Percentiles rank a stretch among this genome's conserved stretches.
phyloP scores from a whole-genome alignment of 2,113 vertebrate species.

The Lepus europaeus region DNA sequence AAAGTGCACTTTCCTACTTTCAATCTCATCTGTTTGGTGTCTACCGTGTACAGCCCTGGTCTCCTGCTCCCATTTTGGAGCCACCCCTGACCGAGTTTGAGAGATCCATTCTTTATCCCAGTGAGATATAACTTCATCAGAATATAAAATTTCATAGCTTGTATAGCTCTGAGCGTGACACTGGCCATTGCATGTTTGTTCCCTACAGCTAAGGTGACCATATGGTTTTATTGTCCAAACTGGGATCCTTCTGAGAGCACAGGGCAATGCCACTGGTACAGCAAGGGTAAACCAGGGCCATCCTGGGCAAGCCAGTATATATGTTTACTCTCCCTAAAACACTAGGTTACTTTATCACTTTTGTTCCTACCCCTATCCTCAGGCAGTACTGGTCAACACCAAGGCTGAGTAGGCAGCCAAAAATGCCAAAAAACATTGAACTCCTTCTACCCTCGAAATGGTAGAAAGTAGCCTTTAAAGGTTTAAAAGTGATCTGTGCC shows the following conservation, averaged over 20 bases:
- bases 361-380: neutral
- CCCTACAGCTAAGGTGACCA: neutral
- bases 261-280: neutral
- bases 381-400: neutral
- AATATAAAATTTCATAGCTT: neutral
- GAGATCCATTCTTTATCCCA: conserved; percentile 37
- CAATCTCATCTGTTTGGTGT: conserved; percentile 64
- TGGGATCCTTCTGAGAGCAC: neutral
- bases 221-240: neutral
- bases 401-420: neutral
- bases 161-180: neutral
- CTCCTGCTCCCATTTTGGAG: conserved; percentile 45
- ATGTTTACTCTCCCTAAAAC: neutral
- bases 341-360: conserved; percentile 36
- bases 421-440: neutral
- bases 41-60: neutral
- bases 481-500: neutral
- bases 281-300: neutral
- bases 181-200: neutral
- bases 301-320: neutral
- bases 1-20: conserved; percentile 43
- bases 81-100: neutral
- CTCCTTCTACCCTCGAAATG: conserved; percentile 17
- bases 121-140: conserved; percentile 37
- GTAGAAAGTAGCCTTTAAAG: conserved; percentile 48